Base-by-base conservation (phyloP, 2,797 vertebrate species). In the Decapterus maruadsi region DNA sequence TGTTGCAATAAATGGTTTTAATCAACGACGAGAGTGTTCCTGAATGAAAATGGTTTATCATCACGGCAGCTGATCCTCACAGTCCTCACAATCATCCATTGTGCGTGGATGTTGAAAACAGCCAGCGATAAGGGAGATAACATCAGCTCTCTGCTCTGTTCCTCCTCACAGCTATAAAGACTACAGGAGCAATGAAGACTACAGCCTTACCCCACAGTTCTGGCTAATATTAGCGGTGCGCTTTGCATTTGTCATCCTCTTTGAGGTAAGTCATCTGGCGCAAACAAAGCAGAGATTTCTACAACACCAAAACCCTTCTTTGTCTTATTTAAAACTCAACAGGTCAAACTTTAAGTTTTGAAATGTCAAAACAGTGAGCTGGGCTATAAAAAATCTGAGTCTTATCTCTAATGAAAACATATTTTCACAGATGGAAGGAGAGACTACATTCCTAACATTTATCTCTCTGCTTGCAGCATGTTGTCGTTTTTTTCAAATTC, bases 201-300 rank as follows among this genome's bases (percentile, higher is more conserved):
- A 96, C 85, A 91, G 72, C 68, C 83, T 96, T 22, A 96, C 97
- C 0, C 85, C 89, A 31, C 95, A 97, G 92, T 99, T 96, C 90
- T 99, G 98, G 98, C 90, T 97, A n/a, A 95, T 98, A 77, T 93
- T 98, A 13, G 97, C 97, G 0, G 88, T 96, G 14, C 96, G 97
- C 8, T 96, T 99, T 31, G 95, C 92, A 45, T 99, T 99, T 70
- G 95, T 99, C 66, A 96, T 99, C 81, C 75, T 98, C 79, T 99
- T 99, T 14, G 97, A 99, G 96, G 98, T 98, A 77, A 81, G 77
- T 2, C 4, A 57, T 26, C 46, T 14, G 11, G 4, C 34, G 58
- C 3, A 1, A 1, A 71, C 14, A 43, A 34, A 56, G 3, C 55
- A 20, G 14, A 1, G 11, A 9, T 48, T 64, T 22, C 42, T n/a